Conservation (phyloP, 2,888 invertebrate genomes). For the Sinelater perroti region DNA sequence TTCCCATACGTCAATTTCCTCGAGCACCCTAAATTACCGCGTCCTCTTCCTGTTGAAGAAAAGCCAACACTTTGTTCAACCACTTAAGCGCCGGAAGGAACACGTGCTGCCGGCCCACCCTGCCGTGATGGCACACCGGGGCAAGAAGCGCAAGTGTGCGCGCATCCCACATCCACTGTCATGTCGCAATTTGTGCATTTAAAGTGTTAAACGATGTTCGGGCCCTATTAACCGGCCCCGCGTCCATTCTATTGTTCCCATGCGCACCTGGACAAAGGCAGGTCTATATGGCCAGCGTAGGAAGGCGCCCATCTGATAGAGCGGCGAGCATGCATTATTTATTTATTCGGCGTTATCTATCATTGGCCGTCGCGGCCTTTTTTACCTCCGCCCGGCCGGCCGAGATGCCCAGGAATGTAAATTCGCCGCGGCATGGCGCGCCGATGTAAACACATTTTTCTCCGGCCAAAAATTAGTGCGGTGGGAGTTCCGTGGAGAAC, state of each 20-base stretch:
- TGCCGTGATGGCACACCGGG: slow-evolving; percentile 5
- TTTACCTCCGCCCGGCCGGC: slow-evolving; percentile 12
- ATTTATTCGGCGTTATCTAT: slow-evolving; percentile 36
- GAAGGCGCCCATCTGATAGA: slow-evolving; percentile 38
- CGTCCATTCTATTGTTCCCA: slow-evolving; percentile 38
- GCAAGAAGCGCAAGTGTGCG: slow-evolving; percentile 25
- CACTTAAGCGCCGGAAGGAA: slow-evolving; percentile 32
- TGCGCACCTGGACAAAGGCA: slow-evolving; percentile 38
- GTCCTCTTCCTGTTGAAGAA: no score
- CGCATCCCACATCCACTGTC: slow-evolving; percentile 19
- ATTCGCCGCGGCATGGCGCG: slow-evolving; percentile 2
- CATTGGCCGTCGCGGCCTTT: slow-evolving; percentile 29
- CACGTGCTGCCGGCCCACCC: slow-evolving; percentile 32
- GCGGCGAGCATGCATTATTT: slow-evolving; percentile 37
- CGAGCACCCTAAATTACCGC: no score
- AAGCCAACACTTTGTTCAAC: background rate
- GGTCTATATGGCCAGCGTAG: slow-evolving; percentile 33
- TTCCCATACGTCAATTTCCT: no score
- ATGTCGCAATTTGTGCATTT: slow-evolving; percentile 38
- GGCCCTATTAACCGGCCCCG: slow-evolving; percentile 36
- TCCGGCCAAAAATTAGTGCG: no score
- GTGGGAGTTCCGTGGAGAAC: no score
- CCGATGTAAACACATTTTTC: no score
- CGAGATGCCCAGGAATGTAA: slow-evolving; percentile 14
- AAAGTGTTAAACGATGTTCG: slow-evolving; percentile 40